A percentile compares a stretch with the other conserved stretches of the same genome.
phyloP scores from a whole-genome alignment of 1,140 invertebrate species.

The Babylonia areolata region DNA sequence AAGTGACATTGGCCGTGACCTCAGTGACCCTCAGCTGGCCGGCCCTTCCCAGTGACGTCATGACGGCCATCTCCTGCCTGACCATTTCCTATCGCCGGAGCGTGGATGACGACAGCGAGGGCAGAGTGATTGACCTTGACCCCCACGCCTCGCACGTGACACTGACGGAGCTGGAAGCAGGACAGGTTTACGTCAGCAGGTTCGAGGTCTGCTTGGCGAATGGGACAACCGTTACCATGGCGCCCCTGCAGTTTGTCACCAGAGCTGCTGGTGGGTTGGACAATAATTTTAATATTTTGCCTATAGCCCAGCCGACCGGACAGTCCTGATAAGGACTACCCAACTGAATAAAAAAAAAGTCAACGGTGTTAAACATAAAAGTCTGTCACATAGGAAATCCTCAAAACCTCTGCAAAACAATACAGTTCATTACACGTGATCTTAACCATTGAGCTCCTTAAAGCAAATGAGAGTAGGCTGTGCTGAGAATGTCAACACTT shows the following conservation, averaged over 20 bases:
- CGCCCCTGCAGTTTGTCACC: constrained; percentile 44
- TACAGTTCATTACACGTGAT: too few relatives aligned
- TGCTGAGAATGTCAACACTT: too few relatives aligned
- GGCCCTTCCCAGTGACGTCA: constrained; percentile 8
- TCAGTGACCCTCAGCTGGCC: constrained; percentile 32
- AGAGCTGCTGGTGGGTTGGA: background rate
- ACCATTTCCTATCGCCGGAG: constrained; percentile 18
- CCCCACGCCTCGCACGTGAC: background rate
- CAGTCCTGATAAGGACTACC: too few relatives aligned
- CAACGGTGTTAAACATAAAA: too few relatives aligned
- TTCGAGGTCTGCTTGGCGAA: constrained; percentile 27
- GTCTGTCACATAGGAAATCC: too few relatives aligned
- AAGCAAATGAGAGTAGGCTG: too few relatives aligned
- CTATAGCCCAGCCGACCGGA: too few relatives aligned
- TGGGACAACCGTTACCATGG: background rate
- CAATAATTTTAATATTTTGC: too few relatives aligned
- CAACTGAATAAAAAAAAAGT: too few relatives aligned
- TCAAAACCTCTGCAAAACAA: too few relatives aligned
- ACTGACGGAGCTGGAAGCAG: constrained; percentile 30
- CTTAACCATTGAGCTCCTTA: too few relatives aligned
- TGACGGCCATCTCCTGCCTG: background rate
- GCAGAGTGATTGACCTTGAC: background rate
- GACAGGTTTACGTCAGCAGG: constrained; percentile 36
- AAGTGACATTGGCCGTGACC: constrained; percentile 18
- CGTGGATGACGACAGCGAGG: background rate